phyloP scores from a whole-genome alignment of 1,140 invertebrate genomes.

The Babylonia areolata region DNA sequence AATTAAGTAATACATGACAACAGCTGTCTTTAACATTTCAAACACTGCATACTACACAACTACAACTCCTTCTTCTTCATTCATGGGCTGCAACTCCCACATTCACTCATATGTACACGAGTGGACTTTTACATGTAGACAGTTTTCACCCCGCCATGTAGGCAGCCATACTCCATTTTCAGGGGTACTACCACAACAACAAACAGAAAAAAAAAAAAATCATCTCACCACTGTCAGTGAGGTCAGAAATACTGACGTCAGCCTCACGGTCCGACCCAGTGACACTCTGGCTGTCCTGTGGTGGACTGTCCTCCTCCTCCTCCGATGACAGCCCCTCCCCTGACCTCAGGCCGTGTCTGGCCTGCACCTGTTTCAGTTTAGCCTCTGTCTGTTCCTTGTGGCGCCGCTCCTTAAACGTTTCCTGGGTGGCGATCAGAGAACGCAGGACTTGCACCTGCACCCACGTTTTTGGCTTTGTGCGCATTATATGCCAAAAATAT shows the following conservation, averaged over 20 bases:
- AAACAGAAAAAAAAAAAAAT: background rate
- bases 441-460: slow-evolving; percentile 55
- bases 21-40: too few relatives aligned
- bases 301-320: slow-evolving; percentile 49
- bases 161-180: too few relatives aligned
- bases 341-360: slow-evolving; percentile 49
- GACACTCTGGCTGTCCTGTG: background rate
- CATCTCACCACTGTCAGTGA: slow-evolving; percentile 50
- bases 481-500: too few relatives aligned
- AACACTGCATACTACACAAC: too few relatives aligned
- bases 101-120: too few relatives aligned
- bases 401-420: slow-evolving; percentile 53
- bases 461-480: too few relatives aligned
- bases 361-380: slow-evolving; percentile 50
- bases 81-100: too few relatives aligned
- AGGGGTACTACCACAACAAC: too few relatives aligned
- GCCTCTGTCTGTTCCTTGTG: slow-evolving; percentile 54
- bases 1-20: too few relatives aligned
- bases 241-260: slow-evolving; percentile 31
- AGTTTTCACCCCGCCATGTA: too few relatives aligned
- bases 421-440: slow-evolving; percentile 58
- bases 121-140: too few relatives aligned
- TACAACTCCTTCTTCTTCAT: too few relatives aligned
- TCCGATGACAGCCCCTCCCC: slow-evolving; percentile 56
- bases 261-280: background rate